Conservation (phyloP, 2,797 vertebrate genomes). For the Gallirallus australis region DNA sequence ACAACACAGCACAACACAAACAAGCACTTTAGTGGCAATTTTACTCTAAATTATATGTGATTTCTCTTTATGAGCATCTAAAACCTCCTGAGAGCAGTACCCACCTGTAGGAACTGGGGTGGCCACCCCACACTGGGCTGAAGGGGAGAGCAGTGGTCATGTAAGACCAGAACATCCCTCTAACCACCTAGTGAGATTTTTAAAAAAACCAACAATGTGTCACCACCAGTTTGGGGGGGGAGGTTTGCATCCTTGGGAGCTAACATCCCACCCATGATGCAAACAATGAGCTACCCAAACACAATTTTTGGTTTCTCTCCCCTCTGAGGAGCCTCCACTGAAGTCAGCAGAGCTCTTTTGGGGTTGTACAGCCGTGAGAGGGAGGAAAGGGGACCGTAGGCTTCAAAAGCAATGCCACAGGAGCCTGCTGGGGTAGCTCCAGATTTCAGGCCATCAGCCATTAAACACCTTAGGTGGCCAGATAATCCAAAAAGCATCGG, state of each 20-base stretch:
- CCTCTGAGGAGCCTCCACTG: not conserved
- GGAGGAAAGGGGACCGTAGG: rapidly evolving
- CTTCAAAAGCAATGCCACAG: not conserved
- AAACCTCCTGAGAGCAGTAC: not conserved
- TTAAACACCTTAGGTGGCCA: not conserved
- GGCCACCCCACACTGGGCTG: not conserved
- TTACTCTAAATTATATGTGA: rapidly evolving
- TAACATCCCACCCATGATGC: not conserved
- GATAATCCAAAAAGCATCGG: not conserved
- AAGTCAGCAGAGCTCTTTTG: not conserved
- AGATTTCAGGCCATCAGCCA: not conserved
- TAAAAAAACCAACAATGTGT: not conserved
- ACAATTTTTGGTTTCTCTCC: not conserved
- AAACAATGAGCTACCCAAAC: not conserved
- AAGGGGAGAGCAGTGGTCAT: not conserved
- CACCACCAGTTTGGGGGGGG: not conserved
- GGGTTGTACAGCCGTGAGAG: not conserved
- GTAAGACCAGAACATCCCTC: not conserved
- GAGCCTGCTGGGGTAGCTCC: not conserved
- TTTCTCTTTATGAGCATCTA: not conserved
- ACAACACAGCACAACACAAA: rapidly evolving
- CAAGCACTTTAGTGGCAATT: not conserved
- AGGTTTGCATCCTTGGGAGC: not conserved
- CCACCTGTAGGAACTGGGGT: not conserved
- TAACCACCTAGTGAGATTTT: not conserved